Evolutionary conservation across 2,888 invertebrate species (phyloP).

Genomic region (Choreutis nemorana): DNA sequence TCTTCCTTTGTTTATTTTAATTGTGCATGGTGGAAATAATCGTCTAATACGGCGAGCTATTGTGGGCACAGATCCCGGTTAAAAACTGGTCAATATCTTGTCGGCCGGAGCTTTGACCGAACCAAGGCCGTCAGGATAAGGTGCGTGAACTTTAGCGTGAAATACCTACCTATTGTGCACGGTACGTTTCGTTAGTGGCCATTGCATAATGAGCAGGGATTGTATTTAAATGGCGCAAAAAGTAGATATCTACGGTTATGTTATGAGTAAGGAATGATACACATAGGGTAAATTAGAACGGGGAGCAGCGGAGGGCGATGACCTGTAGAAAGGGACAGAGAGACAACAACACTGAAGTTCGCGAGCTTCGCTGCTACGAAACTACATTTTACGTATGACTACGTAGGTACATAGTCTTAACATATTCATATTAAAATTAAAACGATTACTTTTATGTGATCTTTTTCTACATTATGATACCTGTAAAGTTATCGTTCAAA

Average conservation of each 20-base stretch:
- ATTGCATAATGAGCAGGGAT: too few species aligned
- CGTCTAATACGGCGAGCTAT: slow-evolving; percentile 41
- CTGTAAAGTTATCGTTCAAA: too few species aligned
- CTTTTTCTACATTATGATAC: too few species aligned
- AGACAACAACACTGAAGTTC: slow-evolving; percentile 63
- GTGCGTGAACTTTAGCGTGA: slow-evolving; percentile 28
- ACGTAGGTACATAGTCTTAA: too few species aligned
- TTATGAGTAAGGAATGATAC: too few species aligned
- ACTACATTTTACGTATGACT: too few species aligned
- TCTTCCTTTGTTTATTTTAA: slow-evolving; percentile 48
- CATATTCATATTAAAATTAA: too few species aligned
- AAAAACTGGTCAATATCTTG: slow-evolving; percentile 48
- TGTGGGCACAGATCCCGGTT: slow-evolving; percentile 30
- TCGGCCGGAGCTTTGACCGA: slow-evolving; percentile 46
- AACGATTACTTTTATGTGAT: too few species aligned
- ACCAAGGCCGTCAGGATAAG: slow-evolving; percentile 50
- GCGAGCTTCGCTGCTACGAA: slow-evolving; percentile 18
- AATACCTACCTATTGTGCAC: neutral
- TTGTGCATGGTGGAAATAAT: slow-evolving; percentile 51
- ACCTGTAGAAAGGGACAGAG: slow-evolving; percentile 56
- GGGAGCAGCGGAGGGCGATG: slow-evolving; percentile 52
- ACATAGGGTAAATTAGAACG: too few species aligned
- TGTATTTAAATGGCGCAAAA: slow-evolving; percentile 13
- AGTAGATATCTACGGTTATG: too few species aligned
- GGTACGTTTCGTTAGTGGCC: too few species aligned